Conservation (phyloP, 1,140 invertebrate species). For the Trichomalopsis sarcophagae region DNA sequence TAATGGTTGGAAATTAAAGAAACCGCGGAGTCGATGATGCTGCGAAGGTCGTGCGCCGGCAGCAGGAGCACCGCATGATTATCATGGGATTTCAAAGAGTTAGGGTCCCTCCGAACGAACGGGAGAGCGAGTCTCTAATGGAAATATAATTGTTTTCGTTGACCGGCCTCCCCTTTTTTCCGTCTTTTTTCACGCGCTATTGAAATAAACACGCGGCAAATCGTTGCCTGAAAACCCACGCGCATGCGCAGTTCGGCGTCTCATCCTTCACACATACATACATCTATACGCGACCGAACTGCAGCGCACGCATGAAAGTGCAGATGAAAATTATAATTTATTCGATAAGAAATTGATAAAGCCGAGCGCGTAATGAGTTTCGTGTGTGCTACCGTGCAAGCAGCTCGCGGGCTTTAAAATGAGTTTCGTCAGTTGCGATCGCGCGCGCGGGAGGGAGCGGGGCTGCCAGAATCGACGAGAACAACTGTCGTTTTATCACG, state of each 20-base stretch:
- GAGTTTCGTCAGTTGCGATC: slow-evolving; percentile 32
- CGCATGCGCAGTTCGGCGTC: neutral
- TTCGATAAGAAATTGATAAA: slow-evolving; percentile 42
- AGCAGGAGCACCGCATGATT: slow-evolving; percentile 55
- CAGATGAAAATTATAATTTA: slow-evolving; percentile 42
- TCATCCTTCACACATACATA: neutral
- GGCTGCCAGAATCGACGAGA: slow-evolving; percentile 64
- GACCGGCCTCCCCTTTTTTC: neutral
- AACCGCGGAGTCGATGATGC: slow-evolving; percentile 60
- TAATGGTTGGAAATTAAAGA: slow-evolving; percentile 63
- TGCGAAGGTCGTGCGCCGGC: slow-evolving; percentile 7
- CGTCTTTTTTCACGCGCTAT: neutral
- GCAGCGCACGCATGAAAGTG: neutral
- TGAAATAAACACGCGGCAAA: slow-evolving; percentile 1
- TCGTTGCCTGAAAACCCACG: neutral
- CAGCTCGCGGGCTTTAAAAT: neutral
- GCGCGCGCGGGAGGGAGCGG: slow-evolving; percentile 45
- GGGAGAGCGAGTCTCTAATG: slow-evolving; percentile 55
- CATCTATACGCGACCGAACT: neutral
- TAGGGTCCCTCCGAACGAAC: slow-evolving; percentile 51
- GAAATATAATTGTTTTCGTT: slow-evolving; percentile 64
- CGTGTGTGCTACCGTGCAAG: slow-evolving; percentile 16
- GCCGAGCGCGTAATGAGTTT: slow-evolving; percentile 28
- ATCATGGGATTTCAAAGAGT: slow-evolving; percentile 61
- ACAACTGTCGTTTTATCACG: slow-evolving; percentile 68